Conservation (phyloP, 2,888 invertebrate genomes). For the Timema cristinae region DNA sequence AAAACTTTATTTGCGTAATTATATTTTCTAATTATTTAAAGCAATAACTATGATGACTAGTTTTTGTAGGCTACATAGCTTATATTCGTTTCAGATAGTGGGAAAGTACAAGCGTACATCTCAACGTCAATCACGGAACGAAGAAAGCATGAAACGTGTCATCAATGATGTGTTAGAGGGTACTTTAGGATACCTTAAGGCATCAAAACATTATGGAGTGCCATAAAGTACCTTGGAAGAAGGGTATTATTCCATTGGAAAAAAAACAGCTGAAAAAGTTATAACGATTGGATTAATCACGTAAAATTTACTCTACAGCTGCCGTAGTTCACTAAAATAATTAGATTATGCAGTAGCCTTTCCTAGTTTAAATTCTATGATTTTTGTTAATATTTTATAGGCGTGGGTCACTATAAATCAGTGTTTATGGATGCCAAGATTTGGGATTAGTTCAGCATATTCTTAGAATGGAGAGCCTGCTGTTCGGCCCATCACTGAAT, state of each 20-base stretch:
- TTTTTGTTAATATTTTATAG: background rate
- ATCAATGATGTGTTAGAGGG: background rate
- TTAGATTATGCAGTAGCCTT: background rate
- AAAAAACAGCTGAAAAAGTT: too few relatives aligned
- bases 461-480: background rate
- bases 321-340: background rate
- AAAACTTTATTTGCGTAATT: background rate
- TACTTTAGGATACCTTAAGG: constrained; percentile 3
- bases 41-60: too few relatives aligned
- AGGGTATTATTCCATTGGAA: too few relatives aligned
- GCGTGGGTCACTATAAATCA: background rate
- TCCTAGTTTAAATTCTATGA: background rate
- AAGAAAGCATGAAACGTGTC: constrained; percentile 1
- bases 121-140: constrained; percentile 6
- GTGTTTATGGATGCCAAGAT: constrained; percentile 1
- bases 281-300: too few relatives aligned
- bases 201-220: background rate
- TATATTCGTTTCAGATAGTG: background rate
- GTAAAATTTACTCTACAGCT: background rate
- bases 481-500: background rate
- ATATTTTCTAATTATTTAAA: too few relatives aligned
- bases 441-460: background rate
- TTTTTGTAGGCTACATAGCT: too few relatives aligned
- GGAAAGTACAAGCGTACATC: constrained; percentile 10
- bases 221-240: background rate